Percentiles rank a stretch among this genome's conserved stretches.
Evolutionary conservation across 2,797 vertebrate species (phyloP).

Genomic region (Oreochromis mossambicus): DNA sequence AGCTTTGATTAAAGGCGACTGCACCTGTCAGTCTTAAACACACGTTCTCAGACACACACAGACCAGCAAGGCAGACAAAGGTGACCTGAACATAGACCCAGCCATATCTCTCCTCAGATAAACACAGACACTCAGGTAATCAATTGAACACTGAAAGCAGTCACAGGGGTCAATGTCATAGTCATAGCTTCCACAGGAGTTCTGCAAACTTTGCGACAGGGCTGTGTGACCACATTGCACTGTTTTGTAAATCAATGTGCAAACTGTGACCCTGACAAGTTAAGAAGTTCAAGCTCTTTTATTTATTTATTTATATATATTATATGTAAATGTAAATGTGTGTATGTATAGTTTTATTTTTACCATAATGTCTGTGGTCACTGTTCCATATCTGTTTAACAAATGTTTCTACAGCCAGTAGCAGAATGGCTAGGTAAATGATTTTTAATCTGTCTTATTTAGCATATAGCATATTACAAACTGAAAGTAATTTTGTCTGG

Average conservation of each 20-base stretch:
- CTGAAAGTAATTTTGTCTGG: background rate
- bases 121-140: slow-evolving; percentile 21
- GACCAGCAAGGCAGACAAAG: background rate
- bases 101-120: slow-evolving; percentile 25
- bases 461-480: background rate
- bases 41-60: background rate
- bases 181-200: slow-evolving; percentile 4
- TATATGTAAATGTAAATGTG: background rate
- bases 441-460: background rate
- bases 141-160: slow-evolving; percentile 32
- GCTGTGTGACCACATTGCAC: background rate
- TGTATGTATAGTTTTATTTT: background rate
- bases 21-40: slow-evolving; percentile 10
- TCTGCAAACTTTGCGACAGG: background rate
- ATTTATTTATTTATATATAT: background rate
- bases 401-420: background rate
- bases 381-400: background rate
- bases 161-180: slow-evolving; percentile 15
- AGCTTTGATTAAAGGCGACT: slow-evolving; percentile 44
- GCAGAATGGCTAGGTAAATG: background rate
- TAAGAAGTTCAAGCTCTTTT: background rate
- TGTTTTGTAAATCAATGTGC: background rate
- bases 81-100: slow-evolving; percentile 28
- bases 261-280: background rate
- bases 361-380: background rate